Evolutionary conservation across 1,140 invertebrate genomes (phyloP).

Genomic region (Saccostrea glomerata): DNA sequence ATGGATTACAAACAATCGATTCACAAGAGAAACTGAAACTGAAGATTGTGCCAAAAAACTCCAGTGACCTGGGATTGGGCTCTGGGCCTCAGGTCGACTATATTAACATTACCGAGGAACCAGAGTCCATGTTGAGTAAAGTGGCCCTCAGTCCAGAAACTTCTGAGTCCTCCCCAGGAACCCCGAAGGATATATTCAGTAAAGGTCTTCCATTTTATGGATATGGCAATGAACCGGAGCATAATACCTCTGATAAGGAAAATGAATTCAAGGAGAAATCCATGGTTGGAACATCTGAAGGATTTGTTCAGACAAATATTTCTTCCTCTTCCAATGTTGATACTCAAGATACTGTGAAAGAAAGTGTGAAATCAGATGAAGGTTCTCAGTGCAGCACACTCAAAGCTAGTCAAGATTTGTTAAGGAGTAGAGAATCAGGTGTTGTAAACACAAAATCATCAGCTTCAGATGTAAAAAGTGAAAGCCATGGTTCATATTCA

Average conservation of each 20-base stretch:
- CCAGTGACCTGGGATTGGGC: constrained; percentile 38
- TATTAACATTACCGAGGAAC: constrained; percentile 14
- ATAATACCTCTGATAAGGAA: constrained; percentile 71
- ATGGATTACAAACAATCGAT: background rate
- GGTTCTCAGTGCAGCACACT: constrained; percentile 54
- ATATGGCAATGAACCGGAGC: constrained; percentile 60
- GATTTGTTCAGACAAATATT: constrained; percentile 24
- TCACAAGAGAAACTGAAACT: constrained; percentile 8
- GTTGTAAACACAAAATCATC: background rate
- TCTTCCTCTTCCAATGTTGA: constrained; percentile 29
- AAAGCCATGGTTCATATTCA: background rate
- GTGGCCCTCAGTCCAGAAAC: constrained; percentile 67
- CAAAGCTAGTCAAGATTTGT: constrained; percentile 54
- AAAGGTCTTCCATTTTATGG: constrained; percentile 63
- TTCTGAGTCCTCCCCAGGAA: constrained; percentile 62
- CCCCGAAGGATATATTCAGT: constrained; percentile 51
- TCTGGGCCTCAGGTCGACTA: constrained; percentile 45
- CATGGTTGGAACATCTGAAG: constrained; percentile 28
- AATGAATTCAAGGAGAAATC: constrained; percentile 62
- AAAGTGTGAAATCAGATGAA: constrained; percentile 50
- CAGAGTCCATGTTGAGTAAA: constrained; percentile 64
- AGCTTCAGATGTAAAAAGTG: background rate
- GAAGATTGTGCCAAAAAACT: constrained; percentile 54
- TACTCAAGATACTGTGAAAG: constrained; percentile 24
- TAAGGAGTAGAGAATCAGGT: constrained; percentile 5